Evolutionary conservation across 2,888 invertebrate species (phyloP).

Genomic region (Leucania comma): DNA sequence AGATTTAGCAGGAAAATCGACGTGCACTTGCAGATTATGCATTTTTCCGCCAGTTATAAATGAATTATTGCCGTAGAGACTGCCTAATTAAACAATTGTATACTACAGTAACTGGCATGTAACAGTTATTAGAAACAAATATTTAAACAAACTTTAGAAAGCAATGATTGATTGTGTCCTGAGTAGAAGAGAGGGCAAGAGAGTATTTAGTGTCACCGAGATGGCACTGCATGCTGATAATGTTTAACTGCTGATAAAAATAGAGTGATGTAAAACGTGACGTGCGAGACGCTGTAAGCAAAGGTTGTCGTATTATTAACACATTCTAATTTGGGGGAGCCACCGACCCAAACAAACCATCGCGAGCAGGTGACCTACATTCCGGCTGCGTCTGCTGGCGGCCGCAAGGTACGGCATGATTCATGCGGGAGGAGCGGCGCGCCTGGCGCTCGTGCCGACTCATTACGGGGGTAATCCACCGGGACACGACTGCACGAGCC

Average conservation of each 20-base stretch:
- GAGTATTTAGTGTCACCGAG: slow-evolving; percentile 70
- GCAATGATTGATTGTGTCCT: slow-evolving; percentile 17
- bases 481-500: slow-evolving; percentile 22
- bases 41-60: slow-evolving; percentile 44
- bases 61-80: slow-evolving; percentile 24
- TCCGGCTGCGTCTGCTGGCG: slow-evolving; percentile 82
- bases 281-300: slow-evolving; percentile 77
- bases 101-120: slow-evolving; percentile 23
- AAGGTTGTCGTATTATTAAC: slow-evolving; percentile 89
- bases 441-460: slow-evolving; percentile 58
- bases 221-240: slow-evolving; percentile 71
- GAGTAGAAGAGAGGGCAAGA: slow-evolving; percentile 35
- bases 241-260: slow-evolving; percentile 73
- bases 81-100: slow-evolving; percentile 25
- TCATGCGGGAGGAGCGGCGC: slow-evolving; percentile 73
- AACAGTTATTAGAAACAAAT: slow-evolving; percentile 26
- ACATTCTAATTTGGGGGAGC: slow-evolving; percentile 88
- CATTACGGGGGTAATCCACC: slow-evolving; percentile 41
- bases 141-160: slow-evolving; percentile 25
- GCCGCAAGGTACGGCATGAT: slow-evolving; percentile 81
- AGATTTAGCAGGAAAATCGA: slow-evolving; percentile 56
- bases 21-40: slow-evolving; percentile 23
- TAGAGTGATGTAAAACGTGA: slow-evolving; percentile 76
- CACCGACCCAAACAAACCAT: slow-evolving; percentile 87
- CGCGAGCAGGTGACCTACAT: slow-evolving; percentile 88